Percentiles rank a stretch among this genome's conserved stretches.
Conservation (phyloP, 2,113 vertebrate species). For the Ibidorhyncha struthersii region DNA sequence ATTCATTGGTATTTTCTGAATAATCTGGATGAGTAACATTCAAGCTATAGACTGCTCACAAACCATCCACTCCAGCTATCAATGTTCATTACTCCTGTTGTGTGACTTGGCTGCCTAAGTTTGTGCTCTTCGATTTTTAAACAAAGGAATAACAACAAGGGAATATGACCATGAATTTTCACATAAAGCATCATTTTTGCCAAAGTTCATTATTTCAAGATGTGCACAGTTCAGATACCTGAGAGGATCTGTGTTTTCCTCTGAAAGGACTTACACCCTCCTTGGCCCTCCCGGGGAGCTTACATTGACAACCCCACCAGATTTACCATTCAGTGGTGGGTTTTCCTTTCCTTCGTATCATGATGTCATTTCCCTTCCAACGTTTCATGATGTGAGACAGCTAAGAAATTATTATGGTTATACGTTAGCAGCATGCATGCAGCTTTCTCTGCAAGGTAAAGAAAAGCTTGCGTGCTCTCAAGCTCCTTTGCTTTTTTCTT, state of each 20-base stretch:
- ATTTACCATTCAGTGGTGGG: background rate
- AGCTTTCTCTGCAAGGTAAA: background rate
- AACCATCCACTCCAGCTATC: background rate
- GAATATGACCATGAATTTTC: background rate
- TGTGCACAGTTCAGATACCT: background rate
- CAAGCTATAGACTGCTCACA: background rate
- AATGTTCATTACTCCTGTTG: constrained; percentile 20
- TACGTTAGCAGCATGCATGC: background rate
- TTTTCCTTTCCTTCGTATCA: background rate
- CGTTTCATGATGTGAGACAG: background rate
- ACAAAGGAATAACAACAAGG: background rate
- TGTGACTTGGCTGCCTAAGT: background rate
- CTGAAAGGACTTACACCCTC: background rate
- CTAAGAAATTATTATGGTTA: background rate
- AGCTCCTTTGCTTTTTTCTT: background rate
- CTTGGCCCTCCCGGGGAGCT: background rate
- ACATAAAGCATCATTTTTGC: background rate
- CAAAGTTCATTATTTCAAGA: background rate
- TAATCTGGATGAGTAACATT: constrained; percentile 18
- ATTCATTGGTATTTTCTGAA: constrained; percentile 42
- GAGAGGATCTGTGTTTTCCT: background rate
- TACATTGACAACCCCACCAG: background rate
- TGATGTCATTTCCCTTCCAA: too few species aligned
- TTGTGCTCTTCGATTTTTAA: constrained; percentile 25
- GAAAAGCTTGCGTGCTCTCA: background rate